Evolutionary conservation across 2,888 invertebrate genomes (phyloP).

Genomic region (Thecophora atra): DNA sequence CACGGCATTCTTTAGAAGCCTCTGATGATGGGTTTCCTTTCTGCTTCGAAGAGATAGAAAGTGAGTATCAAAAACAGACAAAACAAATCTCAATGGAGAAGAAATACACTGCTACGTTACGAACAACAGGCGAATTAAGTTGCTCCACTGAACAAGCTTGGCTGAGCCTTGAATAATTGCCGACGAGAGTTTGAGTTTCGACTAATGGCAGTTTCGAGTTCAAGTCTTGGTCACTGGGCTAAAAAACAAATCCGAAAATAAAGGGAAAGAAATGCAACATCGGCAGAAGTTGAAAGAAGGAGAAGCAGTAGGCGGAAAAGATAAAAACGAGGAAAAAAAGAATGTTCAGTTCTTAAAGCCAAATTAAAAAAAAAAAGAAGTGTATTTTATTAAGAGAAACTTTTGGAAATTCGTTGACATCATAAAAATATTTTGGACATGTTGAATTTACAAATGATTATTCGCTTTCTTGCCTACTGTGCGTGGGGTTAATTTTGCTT

Average conservation of each 20-base stretch:
- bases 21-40: not conserved
- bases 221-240: conserved; percentile 33
- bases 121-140: conserved; percentile 29
- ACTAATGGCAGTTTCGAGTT: conserved; percentile 38
- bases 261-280: not conserved
- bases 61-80: not conserved
- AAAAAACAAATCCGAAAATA: no score
- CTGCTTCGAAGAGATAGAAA: not conserved
- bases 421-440: no score
- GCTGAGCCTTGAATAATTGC: conserved; percentile 34
- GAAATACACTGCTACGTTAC: conserved; percentile 7
- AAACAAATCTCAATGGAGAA: not conserved
- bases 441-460: not conserved
- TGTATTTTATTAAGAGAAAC: no score
- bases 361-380: no score
- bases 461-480: not conserved
- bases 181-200: conserved; percentile 23
- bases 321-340: no score
- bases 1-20: not conserved
- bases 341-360: no score
- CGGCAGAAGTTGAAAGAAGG: not conserved
- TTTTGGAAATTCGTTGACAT: no score
- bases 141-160: conserved; percentile 19
- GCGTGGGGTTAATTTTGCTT: not conserved
- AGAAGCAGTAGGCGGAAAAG: not conserved